Evolutionary conservation across 2,113 vertebrate species (phyloP).

Genomic region (Entelurus aequoreus): DNA sequence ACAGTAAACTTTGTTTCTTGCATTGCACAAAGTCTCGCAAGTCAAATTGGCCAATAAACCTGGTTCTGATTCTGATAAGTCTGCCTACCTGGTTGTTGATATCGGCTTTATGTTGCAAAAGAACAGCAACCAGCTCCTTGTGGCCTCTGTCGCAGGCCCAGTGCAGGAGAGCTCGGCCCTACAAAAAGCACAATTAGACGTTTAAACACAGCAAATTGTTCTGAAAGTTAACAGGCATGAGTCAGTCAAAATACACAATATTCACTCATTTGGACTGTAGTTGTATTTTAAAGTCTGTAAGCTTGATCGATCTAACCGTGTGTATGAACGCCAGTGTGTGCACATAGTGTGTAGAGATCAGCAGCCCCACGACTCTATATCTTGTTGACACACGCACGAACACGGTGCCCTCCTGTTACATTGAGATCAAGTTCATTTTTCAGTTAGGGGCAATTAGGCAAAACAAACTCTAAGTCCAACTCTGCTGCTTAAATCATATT

Average conservation of each 20-base stretch:
- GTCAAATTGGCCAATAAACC: neutral
- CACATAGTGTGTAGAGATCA: slow-evolving; percentile 26
- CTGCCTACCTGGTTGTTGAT: slow-evolving; percentile 89
- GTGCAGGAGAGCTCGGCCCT: slow-evolving; percentile 90
- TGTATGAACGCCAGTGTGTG: slow-evolving; percentile 8
- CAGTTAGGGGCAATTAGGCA: slow-evolving; percentile 74
- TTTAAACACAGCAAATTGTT: too few relatives aligned
- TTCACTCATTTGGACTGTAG: slow-evolving; percentile 5
- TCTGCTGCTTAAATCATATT: slow-evolving; percentile 74
- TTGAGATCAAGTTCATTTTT: slow-evolving; percentile 71
- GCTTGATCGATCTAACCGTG: neutral
- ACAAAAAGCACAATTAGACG: slow-evolving; percentile 23
- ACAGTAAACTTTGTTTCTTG: too few relatives aligned
- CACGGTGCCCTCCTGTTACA: slow-evolving; percentile 20
- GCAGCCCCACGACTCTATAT: slow-evolving; percentile 12
- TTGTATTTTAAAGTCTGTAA: neutral
- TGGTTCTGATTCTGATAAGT: neutral
- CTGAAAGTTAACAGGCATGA: neutral
- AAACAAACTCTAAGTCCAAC: slow-evolving; percentile 72
- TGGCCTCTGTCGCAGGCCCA: slow-evolving; percentile 97
- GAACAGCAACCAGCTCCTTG: slow-evolving; percentile 86
- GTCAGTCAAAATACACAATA: neutral
- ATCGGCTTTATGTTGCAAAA: slow-evolving; percentile 82
- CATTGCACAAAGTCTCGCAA: too few relatives aligned
- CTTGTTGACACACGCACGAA: slow-evolving; percentile 8